Evolutionary conservation across 1,140 invertebrate genomes (phyloP).

Genomic region (Drosophila leontia): DNA sequence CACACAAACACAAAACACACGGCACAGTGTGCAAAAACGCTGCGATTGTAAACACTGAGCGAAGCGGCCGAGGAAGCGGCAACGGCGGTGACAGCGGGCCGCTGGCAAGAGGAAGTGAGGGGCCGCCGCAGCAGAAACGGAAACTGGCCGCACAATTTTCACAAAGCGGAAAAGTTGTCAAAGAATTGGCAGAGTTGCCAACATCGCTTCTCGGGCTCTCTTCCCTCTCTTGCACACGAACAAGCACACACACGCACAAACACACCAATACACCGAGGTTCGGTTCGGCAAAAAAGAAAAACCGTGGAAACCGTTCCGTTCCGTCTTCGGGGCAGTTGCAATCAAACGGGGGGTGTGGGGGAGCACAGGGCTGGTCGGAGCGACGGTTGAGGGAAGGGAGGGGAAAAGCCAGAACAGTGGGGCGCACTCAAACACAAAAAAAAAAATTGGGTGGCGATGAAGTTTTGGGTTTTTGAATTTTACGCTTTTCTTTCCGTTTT

Average conservation of each 20-base stretch:
- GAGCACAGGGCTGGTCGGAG: not conserved
- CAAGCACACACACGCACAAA: slow-evolving; percentile 16
- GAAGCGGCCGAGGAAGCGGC: slow-evolving; percentile 22
- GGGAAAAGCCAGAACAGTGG: slow-evolving; percentile 29
- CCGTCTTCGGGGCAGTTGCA: slow-evolving; percentile 29
- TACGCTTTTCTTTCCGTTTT: slow-evolving; percentile 37
- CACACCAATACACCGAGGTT: slow-evolving; percentile 10
- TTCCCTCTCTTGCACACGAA: slow-evolving; percentile 22
- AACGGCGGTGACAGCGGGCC: not conserved
- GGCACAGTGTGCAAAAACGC: slow-evolving; percentile 47
- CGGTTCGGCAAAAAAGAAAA: slow-evolving; percentile 53
- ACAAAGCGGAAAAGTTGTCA: slow-evolving; percentile 62
- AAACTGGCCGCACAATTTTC: slow-evolving; percentile 61
- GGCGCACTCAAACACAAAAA: slow-evolving; percentile 22
- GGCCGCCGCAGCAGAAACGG: slow-evolving; percentile 25
- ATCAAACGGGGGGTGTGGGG: not conserved
- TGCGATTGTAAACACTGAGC: slow-evolving; percentile 51
- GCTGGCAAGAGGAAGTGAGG: slow-evolving; percentile 17
- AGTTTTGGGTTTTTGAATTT: slow-evolving; percentile 27
- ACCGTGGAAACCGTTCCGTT: slow-evolving; percentile 39
- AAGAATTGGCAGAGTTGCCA: slow-evolving; percentile 65
- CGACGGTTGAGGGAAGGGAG: not conserved
- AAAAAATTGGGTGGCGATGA: slow-evolving; percentile 15
- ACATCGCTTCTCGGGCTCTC: slow-evolving; percentile 29
- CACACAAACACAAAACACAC: slow-evolving; percentile 23